phyloP scores from a whole-genome alignment of 2,113 vertebrate species.

The Formicarius rufipectus region DNA sequence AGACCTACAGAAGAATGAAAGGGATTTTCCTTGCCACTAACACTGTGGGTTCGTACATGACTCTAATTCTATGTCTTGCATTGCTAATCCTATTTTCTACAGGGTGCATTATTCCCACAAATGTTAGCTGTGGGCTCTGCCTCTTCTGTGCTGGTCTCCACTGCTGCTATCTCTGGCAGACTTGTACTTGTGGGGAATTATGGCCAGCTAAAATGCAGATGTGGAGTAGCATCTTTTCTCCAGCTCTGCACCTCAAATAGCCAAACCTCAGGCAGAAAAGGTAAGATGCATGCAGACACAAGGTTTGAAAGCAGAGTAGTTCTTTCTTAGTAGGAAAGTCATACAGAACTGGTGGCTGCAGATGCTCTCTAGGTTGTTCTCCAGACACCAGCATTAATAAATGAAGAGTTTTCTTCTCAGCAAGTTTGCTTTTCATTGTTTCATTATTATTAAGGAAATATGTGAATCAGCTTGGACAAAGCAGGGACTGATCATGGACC shows the following conservation, averaged over 20 bases:
- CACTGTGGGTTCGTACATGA: not conserved
- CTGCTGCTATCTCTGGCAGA: not conserved
- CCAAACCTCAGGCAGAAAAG: not conserved
- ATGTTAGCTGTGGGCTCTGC: not conserved
- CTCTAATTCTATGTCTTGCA: not conserved
- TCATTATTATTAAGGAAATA: not conserved
- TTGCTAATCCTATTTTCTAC: conserved; percentile 14
- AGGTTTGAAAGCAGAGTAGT: not conserved
- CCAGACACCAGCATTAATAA: not conserved
- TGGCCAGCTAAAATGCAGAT: not conserved
- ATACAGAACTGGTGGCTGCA: not conserved
- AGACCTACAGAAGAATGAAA: not conserved
- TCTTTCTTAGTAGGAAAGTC: not conserved
- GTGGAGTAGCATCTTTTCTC: not conserved
- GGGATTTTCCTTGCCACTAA: not conserved
- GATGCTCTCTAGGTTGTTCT: not conserved
- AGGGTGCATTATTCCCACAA: not conserved
- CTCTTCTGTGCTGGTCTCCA: not conserved
- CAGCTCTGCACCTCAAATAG: not conserved
- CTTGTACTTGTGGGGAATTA: not conserved
- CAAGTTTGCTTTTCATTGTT: not conserved
- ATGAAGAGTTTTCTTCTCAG: not conserved
- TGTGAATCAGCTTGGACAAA: not conserved
- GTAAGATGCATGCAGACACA: not conserved
- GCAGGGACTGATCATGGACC: not conserved